Evolutionary conservation across 2,888 invertebrate genomes (phyloP).

Genomic region (Stictocephala bisonia): DNA sequence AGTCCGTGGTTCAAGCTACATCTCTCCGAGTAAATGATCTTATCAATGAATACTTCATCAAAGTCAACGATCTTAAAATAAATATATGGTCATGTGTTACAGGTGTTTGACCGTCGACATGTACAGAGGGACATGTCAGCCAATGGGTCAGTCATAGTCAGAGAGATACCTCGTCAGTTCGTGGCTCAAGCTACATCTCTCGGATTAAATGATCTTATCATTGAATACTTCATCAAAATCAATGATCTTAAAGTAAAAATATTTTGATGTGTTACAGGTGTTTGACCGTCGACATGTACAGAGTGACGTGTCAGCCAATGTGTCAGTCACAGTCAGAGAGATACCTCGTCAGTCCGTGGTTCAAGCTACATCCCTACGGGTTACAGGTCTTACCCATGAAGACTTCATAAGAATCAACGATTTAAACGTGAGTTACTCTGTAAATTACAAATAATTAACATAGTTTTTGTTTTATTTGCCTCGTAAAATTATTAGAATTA

Average conservation of each 20-base stretch:
- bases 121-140: slow-evolving; percentile 93
- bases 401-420: slow-evolving; percentile 81
- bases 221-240: too few species aligned
- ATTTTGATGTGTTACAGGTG: slow-evolving; percentile 67
- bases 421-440: slow-evolving; percentile 61
- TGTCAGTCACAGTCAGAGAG: slow-evolving; percentile 86
- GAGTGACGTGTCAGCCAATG: slow-evolving; percentile 88
- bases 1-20: too few species aligned
- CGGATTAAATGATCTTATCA: too few species aligned
- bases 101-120: slow-evolving; percentile 79
- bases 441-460: too few species aligned
- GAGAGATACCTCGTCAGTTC: too few species aligned
- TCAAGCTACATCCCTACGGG: slow-evolving; percentile 91
- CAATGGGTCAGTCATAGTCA: slow-evolving; percentile 86
- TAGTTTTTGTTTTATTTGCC: too few species aligned
- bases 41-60: too few species aligned
- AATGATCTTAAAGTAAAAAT: slow-evolving; percentile 57
- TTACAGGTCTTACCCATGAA: slow-evolving; percentile 83
- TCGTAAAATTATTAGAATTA: too few species aligned
- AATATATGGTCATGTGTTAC: too few species aligned
- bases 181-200: too few species aligned
- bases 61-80: slow-evolving; percentile 66
- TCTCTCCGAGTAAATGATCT: too few species aligned
- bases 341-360: slow-evolving; percentile 92
- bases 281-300: slow-evolving; percentile 87